Evolutionary conservation across 2,888 invertebrate genomes (phyloP).

Genomic region (Drosophila falleni): DNA sequence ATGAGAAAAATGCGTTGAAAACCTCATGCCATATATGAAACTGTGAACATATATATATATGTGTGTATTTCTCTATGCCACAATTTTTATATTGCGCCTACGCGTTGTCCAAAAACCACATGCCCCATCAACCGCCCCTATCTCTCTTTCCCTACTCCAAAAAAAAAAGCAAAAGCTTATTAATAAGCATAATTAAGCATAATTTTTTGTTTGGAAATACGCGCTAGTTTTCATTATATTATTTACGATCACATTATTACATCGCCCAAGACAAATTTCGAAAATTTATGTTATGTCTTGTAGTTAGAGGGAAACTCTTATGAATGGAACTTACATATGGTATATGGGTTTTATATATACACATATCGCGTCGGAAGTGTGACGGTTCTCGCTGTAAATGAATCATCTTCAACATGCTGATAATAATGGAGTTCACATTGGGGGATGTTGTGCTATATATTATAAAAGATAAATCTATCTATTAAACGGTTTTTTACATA

Average conservation of each 20-base stretch:
- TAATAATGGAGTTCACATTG: slow-evolving; percentile 16
- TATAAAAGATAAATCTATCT: slow-evolving; percentile 5
- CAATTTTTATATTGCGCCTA: slow-evolving; percentile 45
- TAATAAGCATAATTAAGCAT: slow-evolving; percentile 75
- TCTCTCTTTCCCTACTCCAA: slow-evolving; percentile 6
- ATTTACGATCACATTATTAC: slow-evolving; percentile 65
- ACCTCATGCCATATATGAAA: slow-evolving; percentile 20
- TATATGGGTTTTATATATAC: slow-evolving; percentile 15
- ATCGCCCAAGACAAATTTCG: slow-evolving; percentile 58
- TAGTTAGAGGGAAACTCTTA: not conserved
- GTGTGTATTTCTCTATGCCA: slow-evolving; percentile 32
- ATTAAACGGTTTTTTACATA: not conserved
- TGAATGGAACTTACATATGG: slow-evolving; percentile 34
- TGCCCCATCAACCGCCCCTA: not conserved
- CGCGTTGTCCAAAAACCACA: slow-evolving; percentile 28
- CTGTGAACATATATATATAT: slow-evolving; percentile 3
- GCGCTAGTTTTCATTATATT: slow-evolving; percentile 59
- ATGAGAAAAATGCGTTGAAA: slow-evolving; percentile 19
- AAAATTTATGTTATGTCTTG: slow-evolving; percentile 57
- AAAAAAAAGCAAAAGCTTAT: slow-evolving; percentile 48
- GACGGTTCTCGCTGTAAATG: slow-evolving; percentile 18
- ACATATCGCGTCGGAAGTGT: slow-evolving; percentile 37
- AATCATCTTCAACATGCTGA: slow-evolving; percentile 41
- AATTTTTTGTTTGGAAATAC: slow-evolving; percentile 67
- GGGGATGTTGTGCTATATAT: not conserved